Evolutionary conservation across 2,888 invertebrate species (phyloP), one percentile per base, ranked within the genome.

Genomic region (Matsumyia berberina): DNA sequence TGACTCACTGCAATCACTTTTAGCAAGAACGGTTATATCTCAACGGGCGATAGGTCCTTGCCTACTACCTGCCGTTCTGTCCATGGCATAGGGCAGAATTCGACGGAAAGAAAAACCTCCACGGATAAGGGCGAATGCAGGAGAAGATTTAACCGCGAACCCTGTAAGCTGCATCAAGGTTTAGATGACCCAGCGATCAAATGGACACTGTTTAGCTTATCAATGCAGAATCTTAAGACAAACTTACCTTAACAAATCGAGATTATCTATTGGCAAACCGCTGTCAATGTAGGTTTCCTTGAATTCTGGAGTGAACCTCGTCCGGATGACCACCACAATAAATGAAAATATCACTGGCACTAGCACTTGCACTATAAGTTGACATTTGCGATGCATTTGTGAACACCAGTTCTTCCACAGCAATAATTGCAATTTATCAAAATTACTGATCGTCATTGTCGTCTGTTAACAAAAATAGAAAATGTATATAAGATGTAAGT

Each of bases 401-500:
- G 96, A 93, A 2, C 95, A 91, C 92, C 95, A 96, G 91, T 97
- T 97, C 92, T 97, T 97, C 97, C 97, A 97, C 91, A 96, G 93
- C 77, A 97, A 92, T 85, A 97, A 92, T 11, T 93, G 90, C 89
- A 96, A 95, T 90, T 95, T 95, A 33, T 93, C 92, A 90, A 92
- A 93, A 81, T 86, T 90, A 1, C 88, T 88, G 9, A 73, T 73
- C 6, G 67, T 66, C 79, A 73, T 81, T 35, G 1, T 74, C 8
- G n/a, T 55, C 57, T 67, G 5, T 24, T 24, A 24, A 4, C 24
- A 24, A 42, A 9, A 33, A 24, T n/a, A n/a, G 46, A 53, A 42
- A 3, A 29, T 12, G 2, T 0, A 19, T 4, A 17, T 19, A 12
- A 12, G 11, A 12, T 12, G 5, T 12, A 17, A 17, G 9, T 1